A percentile compares a stretch with the other conserved stretches of the same genome.
phyloP scores from a whole-genome alignment of 2,113 vertebrate species.

The Paralichthys olivaceus region DNA sequence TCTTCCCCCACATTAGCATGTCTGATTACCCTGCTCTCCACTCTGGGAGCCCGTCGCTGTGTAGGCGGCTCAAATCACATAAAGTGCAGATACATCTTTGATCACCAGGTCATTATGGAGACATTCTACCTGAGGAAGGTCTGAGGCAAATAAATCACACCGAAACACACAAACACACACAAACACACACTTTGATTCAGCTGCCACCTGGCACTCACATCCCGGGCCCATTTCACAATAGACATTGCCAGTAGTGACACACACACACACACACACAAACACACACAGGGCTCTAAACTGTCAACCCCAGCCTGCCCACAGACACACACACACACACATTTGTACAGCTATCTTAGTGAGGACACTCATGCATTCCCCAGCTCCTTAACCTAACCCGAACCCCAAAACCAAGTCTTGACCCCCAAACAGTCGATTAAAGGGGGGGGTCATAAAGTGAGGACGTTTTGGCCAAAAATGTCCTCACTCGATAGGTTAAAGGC shows the following conservation, averaged over 20 bases:
- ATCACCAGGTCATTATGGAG: conserved; percentile 32
- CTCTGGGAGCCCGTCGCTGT: neutral
- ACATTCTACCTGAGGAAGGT: conserved; percentile 13
- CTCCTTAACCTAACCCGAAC: no score
- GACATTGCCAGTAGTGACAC: conserved; percentile 41
- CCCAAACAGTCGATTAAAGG: no score
- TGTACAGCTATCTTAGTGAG: no score
- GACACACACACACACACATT: neutral
- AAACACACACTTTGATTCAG: no score
- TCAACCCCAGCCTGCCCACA: conserved; percentile 30
- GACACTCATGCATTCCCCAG: no score
- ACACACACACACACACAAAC: conserved; percentile 18
- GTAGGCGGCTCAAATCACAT: conserved; percentile 25
- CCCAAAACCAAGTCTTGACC: no score
- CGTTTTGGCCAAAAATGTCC: no score
- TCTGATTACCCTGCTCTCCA: conserved; percentile 13
- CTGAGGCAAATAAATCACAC: conserved; percentile 20
- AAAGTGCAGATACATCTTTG: conserved; percentile 28
- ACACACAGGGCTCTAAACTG: conserved; percentile 41
- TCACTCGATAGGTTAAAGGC: no score
- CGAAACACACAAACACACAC: no score
- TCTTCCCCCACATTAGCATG: conserved; percentile 2
- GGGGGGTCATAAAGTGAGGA: no score
- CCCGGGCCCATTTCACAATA: conserved; percentile 49
- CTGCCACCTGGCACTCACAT: conserved; percentile 65